Conservation (phyloP, 1,140 invertebrate species). For the Neoseiulus cucumeris region DNA sequence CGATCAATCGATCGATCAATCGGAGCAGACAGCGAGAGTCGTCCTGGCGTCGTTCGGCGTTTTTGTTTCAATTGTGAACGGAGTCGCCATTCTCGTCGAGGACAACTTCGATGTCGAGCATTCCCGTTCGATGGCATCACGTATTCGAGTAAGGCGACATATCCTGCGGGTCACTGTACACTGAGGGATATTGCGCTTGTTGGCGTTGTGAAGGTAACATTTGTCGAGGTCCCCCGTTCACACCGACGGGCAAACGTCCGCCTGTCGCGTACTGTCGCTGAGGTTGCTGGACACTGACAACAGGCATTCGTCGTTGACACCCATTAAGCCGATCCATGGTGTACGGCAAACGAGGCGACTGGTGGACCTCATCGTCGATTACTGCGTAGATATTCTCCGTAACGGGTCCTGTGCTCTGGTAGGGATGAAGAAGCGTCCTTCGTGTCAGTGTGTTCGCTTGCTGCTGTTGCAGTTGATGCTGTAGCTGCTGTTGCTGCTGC, state of each 20-base stretch:
- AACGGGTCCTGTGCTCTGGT: background rate
- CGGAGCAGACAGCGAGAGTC: too few relatives aligned
- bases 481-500: too few relatives aligned
- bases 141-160: conserved; percentile 10
- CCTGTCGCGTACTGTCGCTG: conserved; percentile 6
- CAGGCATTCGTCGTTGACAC: background rate
- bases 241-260: background rate
- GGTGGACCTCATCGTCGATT: conserved; percentile 6
- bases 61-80: background rate
- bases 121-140: background rate
- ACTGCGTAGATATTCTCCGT: conserved; percentile 11
- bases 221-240: background rate
- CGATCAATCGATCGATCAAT: background rate
- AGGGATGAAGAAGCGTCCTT: background rate
- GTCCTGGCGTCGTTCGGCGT: background rate
- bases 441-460: conserved; percentile 8
- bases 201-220: conserved; percentile 3
- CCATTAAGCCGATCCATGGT: conserved; percentile 7
- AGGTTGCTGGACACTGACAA: conserved; percentile 6
- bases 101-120: background rate
- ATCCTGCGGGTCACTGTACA: conserved; percentile 2
- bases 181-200: conserved; percentile 2
- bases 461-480: too few relatives aligned
- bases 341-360: background rate
- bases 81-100: background rate